phyloP scores from a whole-genome alignment of 2,797 vertebrate species.

The Gambusia yucatana region DNA sequence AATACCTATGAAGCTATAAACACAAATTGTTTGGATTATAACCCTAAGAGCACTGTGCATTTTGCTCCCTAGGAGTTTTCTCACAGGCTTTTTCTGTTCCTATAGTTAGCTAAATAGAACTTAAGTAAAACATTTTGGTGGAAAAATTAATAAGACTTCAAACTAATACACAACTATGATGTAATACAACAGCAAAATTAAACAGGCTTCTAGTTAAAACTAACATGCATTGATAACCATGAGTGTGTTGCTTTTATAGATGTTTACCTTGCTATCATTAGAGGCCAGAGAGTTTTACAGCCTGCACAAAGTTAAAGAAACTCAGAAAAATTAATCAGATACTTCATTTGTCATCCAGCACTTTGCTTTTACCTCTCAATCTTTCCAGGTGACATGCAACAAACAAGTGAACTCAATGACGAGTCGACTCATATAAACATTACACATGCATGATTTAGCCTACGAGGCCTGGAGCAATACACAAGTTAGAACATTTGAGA shows the following conservation, averaged over 20 bases:
- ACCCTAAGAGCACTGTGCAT: slow-evolving; percentile 6
- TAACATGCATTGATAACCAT: not conserved
- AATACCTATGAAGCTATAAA: slow-evolving; percentile 13
- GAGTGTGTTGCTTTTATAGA: not conserved
- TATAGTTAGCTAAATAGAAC: not conserved
- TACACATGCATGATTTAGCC: not conserved
- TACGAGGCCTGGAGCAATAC: not conserved
- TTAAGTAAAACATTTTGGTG: not conserved
- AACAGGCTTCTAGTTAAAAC: not conserved
- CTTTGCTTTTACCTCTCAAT: slow-evolving; percentile 10
- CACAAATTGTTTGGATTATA: slow-evolving; percentile 24
- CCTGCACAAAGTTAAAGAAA: not conserved
- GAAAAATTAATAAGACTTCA: not conserved
- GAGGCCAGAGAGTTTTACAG: not conserved
- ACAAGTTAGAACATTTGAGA: not conserved
- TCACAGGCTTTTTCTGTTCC: slow-evolving; percentile 9
- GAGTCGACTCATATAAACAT: not conserved
- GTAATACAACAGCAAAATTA: not conserved
- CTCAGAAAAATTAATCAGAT: slow-evolving; percentile 5
- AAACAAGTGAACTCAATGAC: slow-evolving; percentile 11
- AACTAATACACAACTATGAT: not conserved
- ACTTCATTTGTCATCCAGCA: slow-evolving; percentile 14
- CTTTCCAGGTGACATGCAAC: not conserved
- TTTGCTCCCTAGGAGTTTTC: slow-evolving; percentile 17
- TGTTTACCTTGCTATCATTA: not conserved